phyloP scores from a whole-genome alignment of 2,888 invertebrate species.

The Epinotia demarniana region DNA sequence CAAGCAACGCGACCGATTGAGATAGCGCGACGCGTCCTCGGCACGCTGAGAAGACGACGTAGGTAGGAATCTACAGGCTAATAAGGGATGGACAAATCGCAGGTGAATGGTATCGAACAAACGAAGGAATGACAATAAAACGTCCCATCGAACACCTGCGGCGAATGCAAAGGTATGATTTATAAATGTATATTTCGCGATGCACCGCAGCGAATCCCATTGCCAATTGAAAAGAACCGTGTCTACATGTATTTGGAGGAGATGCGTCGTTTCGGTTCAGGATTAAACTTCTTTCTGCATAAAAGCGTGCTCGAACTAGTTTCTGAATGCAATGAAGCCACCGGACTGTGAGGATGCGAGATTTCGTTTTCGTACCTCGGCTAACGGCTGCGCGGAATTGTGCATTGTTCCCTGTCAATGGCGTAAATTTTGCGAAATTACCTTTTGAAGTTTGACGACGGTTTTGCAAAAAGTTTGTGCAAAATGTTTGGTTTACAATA shows the following conservation, averaged over 20 bases:
- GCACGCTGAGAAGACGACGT: slow-evolving; percentile 58
- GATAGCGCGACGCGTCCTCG: slow-evolving; percentile 51
- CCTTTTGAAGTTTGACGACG: slow-evolving; percentile 44
- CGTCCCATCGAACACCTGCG: slow-evolving; percentile 73
- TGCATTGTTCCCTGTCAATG: slow-evolving; percentile 37
- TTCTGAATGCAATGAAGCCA: slow-evolving; percentile 62
- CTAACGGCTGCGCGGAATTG: slow-evolving; percentile 37
- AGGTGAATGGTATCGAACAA: slow-evolving; percentile 70
- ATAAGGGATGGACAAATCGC: slow-evolving; percentile 69
- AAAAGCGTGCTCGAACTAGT: slow-evolving; percentile 62
- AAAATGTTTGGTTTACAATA: slow-evolving; percentile 42
- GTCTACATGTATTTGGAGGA: slow-evolving; percentile 52
- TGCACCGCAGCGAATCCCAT: slow-evolving; percentile 71
- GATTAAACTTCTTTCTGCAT: slow-evolving; percentile 47
- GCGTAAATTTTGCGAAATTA: slow-evolving; percentile 42
- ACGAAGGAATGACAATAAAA: slow-evolving; percentile 59
- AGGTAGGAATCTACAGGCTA: slow-evolving; percentile 60
- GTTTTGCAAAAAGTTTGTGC: slow-evolving; percentile 40
- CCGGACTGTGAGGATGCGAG: slow-evolving; percentile 62
- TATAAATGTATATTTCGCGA: slow-evolving; percentile 66
- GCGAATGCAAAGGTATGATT: slow-evolving; percentile 63
- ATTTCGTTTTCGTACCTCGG: slow-evolving; percentile 59
- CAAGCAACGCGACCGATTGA: slow-evolving; percentile 55
- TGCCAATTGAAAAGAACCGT: slow-evolving; percentile 51
- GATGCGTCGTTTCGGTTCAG: background rate